Percentiles rank a stretch among this genome's conserved stretches.
Conservation (phyloP, 2,113 vertebrate genomes). For the Piprites chloris region DNA sequence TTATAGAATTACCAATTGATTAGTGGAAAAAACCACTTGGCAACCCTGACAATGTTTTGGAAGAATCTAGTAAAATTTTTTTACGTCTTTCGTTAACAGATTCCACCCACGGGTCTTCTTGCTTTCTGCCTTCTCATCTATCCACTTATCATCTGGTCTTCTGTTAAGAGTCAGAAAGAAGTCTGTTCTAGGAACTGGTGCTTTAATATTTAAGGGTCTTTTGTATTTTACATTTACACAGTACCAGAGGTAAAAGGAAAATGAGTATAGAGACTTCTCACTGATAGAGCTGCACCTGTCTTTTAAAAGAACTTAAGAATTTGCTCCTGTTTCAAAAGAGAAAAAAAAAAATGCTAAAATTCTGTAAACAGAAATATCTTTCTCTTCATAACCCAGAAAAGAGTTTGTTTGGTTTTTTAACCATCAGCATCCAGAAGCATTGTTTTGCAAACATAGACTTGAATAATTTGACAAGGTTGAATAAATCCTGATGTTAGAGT, state of each 20-base stretch:
- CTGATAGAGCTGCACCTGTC: background rate
- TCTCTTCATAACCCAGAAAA: background rate
- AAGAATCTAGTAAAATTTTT: background rate
- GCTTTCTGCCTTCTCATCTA: background rate
- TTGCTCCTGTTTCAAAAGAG: background rate
- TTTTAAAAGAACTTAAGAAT: background rate
- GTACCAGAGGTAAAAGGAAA: background rate
- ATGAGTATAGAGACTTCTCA: background rate
- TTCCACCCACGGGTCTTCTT: background rate
- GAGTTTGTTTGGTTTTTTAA: fast-evolving
- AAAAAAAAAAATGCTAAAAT: background rate
- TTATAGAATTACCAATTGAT: background rate
- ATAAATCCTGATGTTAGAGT: background rate
- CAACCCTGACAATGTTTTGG: background rate
- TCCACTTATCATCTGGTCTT: background rate
- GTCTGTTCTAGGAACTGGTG: background rate
- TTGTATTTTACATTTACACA: background rate
- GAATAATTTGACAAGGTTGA: background rate
- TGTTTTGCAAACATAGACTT: background rate
- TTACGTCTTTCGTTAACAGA: background rate
- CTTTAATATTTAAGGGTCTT: background rate
- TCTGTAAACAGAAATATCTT: background rate
- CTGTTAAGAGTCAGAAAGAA: background rate
- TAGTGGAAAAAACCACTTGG: background rate
- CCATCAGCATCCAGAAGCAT: background rate